phyloP scores from a whole-genome alignment of 2,113 vertebrate species.

The Leucosticte australis region DNA sequence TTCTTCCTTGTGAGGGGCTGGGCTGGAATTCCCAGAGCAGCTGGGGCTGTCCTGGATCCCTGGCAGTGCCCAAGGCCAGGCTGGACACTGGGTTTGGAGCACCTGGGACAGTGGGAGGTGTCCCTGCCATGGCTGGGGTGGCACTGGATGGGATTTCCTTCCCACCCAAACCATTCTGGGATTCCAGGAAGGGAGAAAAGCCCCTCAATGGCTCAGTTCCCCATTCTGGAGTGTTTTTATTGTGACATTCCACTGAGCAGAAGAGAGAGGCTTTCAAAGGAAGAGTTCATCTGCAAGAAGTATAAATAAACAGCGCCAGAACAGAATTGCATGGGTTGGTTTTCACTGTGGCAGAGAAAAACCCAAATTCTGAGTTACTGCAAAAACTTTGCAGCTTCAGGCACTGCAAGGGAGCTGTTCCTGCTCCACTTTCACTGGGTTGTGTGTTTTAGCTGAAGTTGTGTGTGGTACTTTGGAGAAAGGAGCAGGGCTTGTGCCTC shows the following conservation, averaged over 20 bases:
- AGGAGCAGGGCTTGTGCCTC: background rate
- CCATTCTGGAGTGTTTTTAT: background rate
- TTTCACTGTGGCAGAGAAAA: background rate
- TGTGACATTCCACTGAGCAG: background rate
- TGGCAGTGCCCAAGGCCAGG: background rate
- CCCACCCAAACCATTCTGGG: rapidly evolving
- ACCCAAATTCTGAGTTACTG: background rate
- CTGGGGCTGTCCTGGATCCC: background rate
- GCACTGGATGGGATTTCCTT: rapidly evolving
- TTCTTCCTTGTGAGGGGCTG: rapidly evolving
- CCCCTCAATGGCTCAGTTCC: background rate
- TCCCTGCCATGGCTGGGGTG: background rate
- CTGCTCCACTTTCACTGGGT: background rate
- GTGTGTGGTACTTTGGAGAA: background rate
- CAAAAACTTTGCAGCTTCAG: background rate
- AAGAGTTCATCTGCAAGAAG: background rate
- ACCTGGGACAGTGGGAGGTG: background rate
- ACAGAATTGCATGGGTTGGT: background rate
- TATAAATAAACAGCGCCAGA: background rate
- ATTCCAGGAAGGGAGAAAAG: background rate
- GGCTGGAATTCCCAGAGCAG: background rate
- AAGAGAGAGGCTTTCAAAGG: background rate
- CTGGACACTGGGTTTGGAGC: rapidly evolving
- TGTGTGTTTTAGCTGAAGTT: background rate
- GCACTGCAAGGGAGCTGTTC: background rate